Base-by-base conservation (phyloP, 2,113 vertebrate species). In the Pontoporia blainvillei region DNA sequence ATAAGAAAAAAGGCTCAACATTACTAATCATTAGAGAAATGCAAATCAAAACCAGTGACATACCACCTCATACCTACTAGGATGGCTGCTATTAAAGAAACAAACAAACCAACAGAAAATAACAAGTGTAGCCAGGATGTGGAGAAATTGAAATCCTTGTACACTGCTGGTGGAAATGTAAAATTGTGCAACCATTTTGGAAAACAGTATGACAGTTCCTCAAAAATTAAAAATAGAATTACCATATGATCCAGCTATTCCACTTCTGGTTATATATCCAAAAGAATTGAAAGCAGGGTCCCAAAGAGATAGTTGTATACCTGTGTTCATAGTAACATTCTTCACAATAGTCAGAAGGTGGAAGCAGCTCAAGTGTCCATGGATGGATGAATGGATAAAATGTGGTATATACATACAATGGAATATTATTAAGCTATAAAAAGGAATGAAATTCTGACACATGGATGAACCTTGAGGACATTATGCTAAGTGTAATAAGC, bases 191-290 rank as follows among this genome's bases (percentile, higher is more conserved):
- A 52, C 49, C 34, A 3, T 89, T 86, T 44, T 17, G 23, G 34
- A 86, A 91, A 81, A 81, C 17, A 62, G 46, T 57, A 36, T 10
- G 46, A 41, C 13, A n/a, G 72, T 86, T 83, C 27, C 39, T 61
- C 67, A 82, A 94, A 49, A 69, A 34, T 85, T 90, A 69, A 95
- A 84, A 71, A 90, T 20, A 44, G 69, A 85, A 78, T 90, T 93
- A 44, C 10, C 13, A 34, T 36, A 62, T 61, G 46, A 54, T 78
- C 3, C n/a, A 69, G n/a, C 44, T 71, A 29, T 39, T 54, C 62
- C 13, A 72, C 9, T 46, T 96, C 61, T 88, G 78, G 17, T 23
- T 67, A 69, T 62, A 54, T 11, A 84, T 15, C 27, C 69, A 54
- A 71, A 91, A 79, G 31, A 71, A 90, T 4, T 34, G 27, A 72